Evolutionary conservation across 1,140 invertebrate genomes (phyloP), one percentile per base, ranked within the genome.

Genomic region (Nomia melanderi): DNA sequence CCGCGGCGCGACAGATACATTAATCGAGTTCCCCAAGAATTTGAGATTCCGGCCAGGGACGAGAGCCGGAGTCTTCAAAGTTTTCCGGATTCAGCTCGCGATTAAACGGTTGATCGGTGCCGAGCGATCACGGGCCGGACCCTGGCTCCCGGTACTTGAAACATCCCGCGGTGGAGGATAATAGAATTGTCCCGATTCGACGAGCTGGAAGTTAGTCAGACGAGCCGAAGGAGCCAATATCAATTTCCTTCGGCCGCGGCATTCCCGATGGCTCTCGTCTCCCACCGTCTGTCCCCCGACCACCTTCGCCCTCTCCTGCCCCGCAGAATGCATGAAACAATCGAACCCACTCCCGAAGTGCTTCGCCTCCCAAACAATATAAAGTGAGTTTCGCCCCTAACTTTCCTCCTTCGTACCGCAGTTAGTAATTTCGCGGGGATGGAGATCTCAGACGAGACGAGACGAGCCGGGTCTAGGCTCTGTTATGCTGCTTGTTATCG

Each of bases 251-350:
- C 77, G 82, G 82, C 83, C 84, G 79, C 50, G 54, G 72, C 72
- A 65, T 84, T 71, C 77, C 78, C 79, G 82, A 81, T 79, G 80
- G 20, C 41, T 64, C 78, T 79, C 72, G 66, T 7, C 47, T 8
- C 47, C 47, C 47, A 20, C 47, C 41, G 5, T 44, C 12, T 44
- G 41, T 17, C 14, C 12, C 41, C 41, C 14, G 14, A 5, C 41
- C 41, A 5, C 41, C 8, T 0, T 39, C 1, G 2, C 41, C 41
- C 41, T 1, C 20, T 5, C 20, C 20, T 50, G 67, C 79, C 62
- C 80, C 85, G 77, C 63, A 85, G 82, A 86, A 82, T 88, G 80
- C 81, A 85, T 78, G 85, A 88, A 83, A 87, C 82, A 87, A 82
- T 84, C 71, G 74, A 50, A 73, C 14, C 67, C 60, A 57, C 60